phyloP scores from a whole-genome alignment of 2,888 invertebrate genomes.

The Diabrotica balteata region DNA sequence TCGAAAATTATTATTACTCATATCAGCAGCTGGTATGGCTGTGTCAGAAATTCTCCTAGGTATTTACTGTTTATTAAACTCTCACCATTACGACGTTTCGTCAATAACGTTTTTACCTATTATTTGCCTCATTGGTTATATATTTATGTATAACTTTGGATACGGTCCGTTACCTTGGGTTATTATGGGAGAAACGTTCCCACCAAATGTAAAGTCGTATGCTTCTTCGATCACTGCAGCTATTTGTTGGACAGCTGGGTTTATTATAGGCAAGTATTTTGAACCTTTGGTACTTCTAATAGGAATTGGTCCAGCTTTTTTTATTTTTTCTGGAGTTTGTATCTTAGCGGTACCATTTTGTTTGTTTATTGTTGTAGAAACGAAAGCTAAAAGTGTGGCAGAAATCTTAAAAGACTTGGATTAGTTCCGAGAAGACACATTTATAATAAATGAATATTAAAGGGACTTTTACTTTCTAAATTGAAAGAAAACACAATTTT shows the following conservation, averaged over 20 bases:
- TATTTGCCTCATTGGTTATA: conserved; percentile 72
- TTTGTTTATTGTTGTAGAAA: conserved; percentile 43
- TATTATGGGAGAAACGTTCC: conserved; percentile 82
- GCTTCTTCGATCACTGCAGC: conserved; percentile 63
- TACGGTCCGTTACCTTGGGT: conserved; percentile 84
- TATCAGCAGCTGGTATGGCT: conserved; percentile 73
- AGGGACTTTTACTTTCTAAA: too few species aligned
- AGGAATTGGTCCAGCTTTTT: conserved; percentile 44
- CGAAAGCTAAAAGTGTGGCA: conserved; percentile 43
- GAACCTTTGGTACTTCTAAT: conserved; percentile 36
- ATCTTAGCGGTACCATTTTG: conserved; percentile 39
- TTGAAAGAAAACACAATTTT: too few species aligned
- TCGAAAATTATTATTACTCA: conserved; percentile 72
- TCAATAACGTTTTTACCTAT: conserved; percentile 73
- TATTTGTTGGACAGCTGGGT: conserved; percentile 38
- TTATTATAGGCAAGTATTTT: conserved; percentile 44
- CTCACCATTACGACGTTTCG: conserved; percentile 46
- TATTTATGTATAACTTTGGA: conserved; percentile 73
- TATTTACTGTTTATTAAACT: conserved; percentile 65
- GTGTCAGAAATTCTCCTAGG: conserved; percentile 63
- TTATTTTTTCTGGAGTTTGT: conserved; percentile 43
- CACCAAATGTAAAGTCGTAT: conserved; percentile 71
- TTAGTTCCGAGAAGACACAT: not conserved
- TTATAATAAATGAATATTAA: too few species aligned
- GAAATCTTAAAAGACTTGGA: conserved; percentile 40